A percentile compares a stretch with the other conserved stretches of the same genome.
Conservation (phyloP, 2,888 invertebrate genomes). For the Agrotis segetum region DNA sequence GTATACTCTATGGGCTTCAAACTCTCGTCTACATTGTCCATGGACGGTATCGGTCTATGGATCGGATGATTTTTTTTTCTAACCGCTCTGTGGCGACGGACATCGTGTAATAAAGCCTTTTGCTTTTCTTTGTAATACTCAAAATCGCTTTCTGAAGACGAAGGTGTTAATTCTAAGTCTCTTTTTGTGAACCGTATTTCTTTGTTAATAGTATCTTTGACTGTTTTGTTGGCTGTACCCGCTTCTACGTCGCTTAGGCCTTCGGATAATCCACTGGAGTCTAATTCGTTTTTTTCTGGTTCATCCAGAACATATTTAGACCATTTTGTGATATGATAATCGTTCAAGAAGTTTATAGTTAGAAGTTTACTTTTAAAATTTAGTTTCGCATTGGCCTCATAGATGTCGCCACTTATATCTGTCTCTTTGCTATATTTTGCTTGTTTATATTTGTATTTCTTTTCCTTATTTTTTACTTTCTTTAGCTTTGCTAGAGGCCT, state of each 20-base stretch:
- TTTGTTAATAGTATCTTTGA: conserved; percentile 63
- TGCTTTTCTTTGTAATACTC: conserved; percentile 73
- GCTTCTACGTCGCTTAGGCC: conserved; percentile 70
- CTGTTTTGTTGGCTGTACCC: conserved; percentile 62
- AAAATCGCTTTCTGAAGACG: conserved; percentile 82
- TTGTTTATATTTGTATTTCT: conserved; percentile 69
- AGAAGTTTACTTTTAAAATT: conserved; percentile 74
- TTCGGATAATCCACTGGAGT: conserved; percentile 71
- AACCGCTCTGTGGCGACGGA: conserved; percentile 78
- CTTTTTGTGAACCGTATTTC: conserved; percentile 75
- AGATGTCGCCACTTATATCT: conserved; percentile 70
- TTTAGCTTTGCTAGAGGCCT: conserved; percentile 66
- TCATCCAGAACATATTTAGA: conserved; percentile 62
- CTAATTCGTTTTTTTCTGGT: conserved; percentile 42
- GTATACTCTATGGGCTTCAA: conserved; percentile 86
- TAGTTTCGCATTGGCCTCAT: conserved; percentile 74
- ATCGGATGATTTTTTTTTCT: conserved; percentile 80
- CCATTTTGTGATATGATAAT: conserved; percentile 74
- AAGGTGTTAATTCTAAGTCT: conserved; percentile 79
- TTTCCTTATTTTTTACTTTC: conserved; percentile 53
- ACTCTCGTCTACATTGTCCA: conserved; percentile 83
- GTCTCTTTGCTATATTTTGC: conserved; percentile 71
- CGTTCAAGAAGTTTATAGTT: conserved; percentile 66
- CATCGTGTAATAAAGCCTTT: conserved; percentile 77
- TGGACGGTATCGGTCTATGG: conserved; percentile 56